Evolutionary conservation across 2,888 invertebrate species (phyloP), one percentile per base, ranked within the genome.

Genomic region (Sepioteuthis lessoniana): DNA sequence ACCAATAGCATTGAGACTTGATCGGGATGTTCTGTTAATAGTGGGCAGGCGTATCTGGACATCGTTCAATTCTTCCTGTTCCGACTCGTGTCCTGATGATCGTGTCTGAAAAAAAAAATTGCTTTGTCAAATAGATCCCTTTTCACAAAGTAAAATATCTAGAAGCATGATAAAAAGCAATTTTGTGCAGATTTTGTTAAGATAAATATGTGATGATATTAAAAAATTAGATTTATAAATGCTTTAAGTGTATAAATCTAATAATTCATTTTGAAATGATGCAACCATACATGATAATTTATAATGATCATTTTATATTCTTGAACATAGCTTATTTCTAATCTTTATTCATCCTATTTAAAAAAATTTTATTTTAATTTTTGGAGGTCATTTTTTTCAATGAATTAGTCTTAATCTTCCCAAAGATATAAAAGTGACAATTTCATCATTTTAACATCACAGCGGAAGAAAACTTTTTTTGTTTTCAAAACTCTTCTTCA

Each of bases 61-160:
- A 95, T 97, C 97, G 95, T 96, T 97, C 94, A 97, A 94, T 94
- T 97, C 97, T 93, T 96, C 96, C 46, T 96, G 96, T 47, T 96
- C 96, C 35, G 95, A 94, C 47, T 95, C 95, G 90, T 95, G 94
- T 37, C 94, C 94, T 94, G 90, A 93, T 90, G 94, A 94, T 93
- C 95, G 92, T 76, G 93, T 94, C 95, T 95, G 94, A 5, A 95
- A 95, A 91, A 94, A 16, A 94, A 60, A 50, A 91, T n/a, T n/a
- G 31, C 38, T 13, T 4, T 46, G 38, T 91, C 91, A 42, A 38
- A 21, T 91, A 91, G 13, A 91, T 38, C 13, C 16, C 38, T 42
- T 91, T 21, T 31, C 10, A 28, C 13, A 91, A 21, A 31, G 38
- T 31, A 38, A 91, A 5, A 47, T 7, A 10, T 31, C 0, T 91